Conservation (phyloP, 1,140 invertebrate genomes). For the Sinella curviseta region DNA sequence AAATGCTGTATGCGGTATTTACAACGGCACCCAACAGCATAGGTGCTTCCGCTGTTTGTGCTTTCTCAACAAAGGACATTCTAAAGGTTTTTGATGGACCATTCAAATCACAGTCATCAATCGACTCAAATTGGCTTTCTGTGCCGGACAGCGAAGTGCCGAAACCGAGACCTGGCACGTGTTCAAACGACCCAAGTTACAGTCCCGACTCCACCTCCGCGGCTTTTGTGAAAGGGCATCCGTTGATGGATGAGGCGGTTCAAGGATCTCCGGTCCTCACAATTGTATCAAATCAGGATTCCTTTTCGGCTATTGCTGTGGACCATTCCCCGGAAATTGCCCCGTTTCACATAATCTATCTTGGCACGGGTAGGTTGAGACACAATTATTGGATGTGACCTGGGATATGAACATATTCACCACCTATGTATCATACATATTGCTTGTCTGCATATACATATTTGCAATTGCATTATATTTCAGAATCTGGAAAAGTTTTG, state of each 20-base stretch:
- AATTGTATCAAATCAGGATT: slow-evolving; percentile 20
- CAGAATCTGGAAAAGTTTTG: slow-evolving; percentile 74
- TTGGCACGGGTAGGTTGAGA: slow-evolving; percentile 67
- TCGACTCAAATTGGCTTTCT: slow-evolving; percentile 89
- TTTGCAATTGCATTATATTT: no score
- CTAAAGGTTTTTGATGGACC: slow-evolving; percentile 83
- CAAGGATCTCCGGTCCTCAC: slow-evolving; percentile 42
- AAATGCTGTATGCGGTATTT: slow-evolving; percentile 93
- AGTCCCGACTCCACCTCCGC: slow-evolving; percentile 76
- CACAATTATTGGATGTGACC: neutral
- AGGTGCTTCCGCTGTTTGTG: slow-evolving; percentile 92
- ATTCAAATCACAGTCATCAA: slow-evolving; percentile 89
- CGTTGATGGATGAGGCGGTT: slow-evolving; percentile 88
- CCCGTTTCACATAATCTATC: slow-evolving; percentile 87
- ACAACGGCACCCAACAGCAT: slow-evolving; percentile 94
- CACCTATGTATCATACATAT: no score
- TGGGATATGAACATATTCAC: no score
- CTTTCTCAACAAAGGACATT: slow-evolving; percentile 87
- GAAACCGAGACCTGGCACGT: slow-evolving; percentile 78
- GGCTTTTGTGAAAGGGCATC: slow-evolving; percentile 93
- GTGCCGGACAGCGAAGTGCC: slow-evolving; percentile 72
- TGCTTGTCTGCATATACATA: no score
- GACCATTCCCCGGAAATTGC: slow-evolving; percentile 83
- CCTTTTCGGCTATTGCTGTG: slow-evolving; percentile 71
- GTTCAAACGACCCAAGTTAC: slow-evolving; percentile 84